Base-by-base conservation (phyloP, 2,113 vertebrate genomes). In the Hyperoodon ampullatus region DNA sequence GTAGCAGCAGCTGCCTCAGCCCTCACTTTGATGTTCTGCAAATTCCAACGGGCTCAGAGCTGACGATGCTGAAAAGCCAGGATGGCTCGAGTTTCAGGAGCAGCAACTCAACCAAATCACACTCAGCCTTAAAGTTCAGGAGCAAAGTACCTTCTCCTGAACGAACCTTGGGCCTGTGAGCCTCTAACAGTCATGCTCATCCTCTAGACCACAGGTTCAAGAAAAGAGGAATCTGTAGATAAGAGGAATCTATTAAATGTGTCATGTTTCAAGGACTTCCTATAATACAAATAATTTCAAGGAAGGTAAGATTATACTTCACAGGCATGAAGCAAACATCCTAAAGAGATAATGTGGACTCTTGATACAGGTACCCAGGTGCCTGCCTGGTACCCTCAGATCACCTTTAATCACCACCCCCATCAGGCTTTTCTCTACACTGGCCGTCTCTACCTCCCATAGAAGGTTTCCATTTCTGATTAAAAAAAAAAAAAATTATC, bases 1-100 rank as follows among this genome's bases (percentile, higher is more conserved):
- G 93, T 26, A 95, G 89, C 86, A 75, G 53, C 97, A 95, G 96
- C 97, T 95, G 96, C 77, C 68, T 91, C 74, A 3, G 82, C 15
- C 18, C 8, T 58, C 21, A 24, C 94, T 97, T 96, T 96, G 97
- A 97, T 97, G 96, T 95, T 95, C 87, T 96, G 87, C 80, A 92
- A 97, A 97, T 96, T 97, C 97, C 97, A 88, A 65, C 3, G 13
- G 39, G 65, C 90, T 95, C 89, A 78, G 82, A 89, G 95, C 88
- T 93, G 95, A 93, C 5, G 53, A 68, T 58, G 83, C 74, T 28
- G 33, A 92, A 77, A 74, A 95, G 90, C 53, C 24, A 60, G 21
- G 16, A 53, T 10, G 77, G 93, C 44, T 97, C 83, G 47, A 33
- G 74, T 97, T 97, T 97, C 96, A 97, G 21, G 35, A 90, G 90